Conservation (phyloP, 2,888 invertebrate genomes). For the Lepeophtheirus nordmannii region DNA sequence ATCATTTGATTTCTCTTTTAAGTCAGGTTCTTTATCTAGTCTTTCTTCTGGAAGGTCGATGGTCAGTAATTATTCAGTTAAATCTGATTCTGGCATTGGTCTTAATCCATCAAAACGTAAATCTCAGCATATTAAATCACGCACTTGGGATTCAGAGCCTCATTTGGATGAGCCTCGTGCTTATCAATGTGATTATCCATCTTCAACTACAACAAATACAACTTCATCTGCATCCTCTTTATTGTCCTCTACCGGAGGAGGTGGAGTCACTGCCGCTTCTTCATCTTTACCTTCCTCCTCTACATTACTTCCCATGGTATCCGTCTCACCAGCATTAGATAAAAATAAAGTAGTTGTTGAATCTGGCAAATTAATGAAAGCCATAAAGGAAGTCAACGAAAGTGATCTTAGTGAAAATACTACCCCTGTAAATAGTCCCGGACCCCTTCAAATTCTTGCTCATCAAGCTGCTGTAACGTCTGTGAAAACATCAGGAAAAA, state of each 20-base stretch:
- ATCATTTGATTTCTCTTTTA: slow-evolving; percentile 6
- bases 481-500: slow-evolving; percentile 24
- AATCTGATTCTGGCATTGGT: slow-evolving; percentile 22
- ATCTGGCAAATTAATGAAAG: slow-evolving; percentile 22
- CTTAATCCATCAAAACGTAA: not conserved
- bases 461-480: not conserved
- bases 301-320: not conserved
- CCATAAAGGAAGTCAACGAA: slow-evolving; percentile 24
- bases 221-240: slow-evolving; percentile 1
- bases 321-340: too few relatives aligned
- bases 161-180: not conserved
- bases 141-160: slow-evolving; percentile 10
- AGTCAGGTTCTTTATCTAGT: slow-evolving; percentile 22
- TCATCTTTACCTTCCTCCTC: not conserved
- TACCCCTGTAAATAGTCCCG: slow-evolving; percentile 21
- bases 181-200: not conserved
- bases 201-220: not conserved
- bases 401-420: slow-evolving; percentile 23
- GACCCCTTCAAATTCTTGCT: slow-evolving; percentile 4
- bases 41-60: slow-evolving; percentile 22
- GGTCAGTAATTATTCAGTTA: slow-evolving; percentile 9
- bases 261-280: too few relatives aligned
- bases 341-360: not conserved
- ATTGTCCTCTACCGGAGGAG: not conserved
- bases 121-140: not conserved